A percentile compares a stretch with the other conserved stretches of the same genome.
Evolutionary conservation across 2,888 invertebrate genomes (phyloP).

Genomic region (Diarsia rubi): DNA sequence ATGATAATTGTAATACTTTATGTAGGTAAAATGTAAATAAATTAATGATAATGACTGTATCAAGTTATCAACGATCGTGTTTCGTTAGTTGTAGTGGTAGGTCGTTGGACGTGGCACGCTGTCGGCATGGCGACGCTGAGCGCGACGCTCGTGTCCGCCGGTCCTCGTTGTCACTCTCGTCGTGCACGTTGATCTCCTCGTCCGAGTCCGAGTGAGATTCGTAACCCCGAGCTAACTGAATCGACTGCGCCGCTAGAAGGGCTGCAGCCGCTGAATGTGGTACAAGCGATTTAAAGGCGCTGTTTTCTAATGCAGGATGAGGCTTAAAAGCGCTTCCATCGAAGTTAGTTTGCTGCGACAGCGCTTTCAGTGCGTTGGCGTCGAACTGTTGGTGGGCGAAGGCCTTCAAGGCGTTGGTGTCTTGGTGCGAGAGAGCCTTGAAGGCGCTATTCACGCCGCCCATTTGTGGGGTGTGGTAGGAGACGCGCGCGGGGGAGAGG

Average conservation of each 20-base stretch:
- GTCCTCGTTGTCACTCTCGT: slow-evolving; percentile 93
- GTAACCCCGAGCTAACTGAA: slow-evolving; percentile 86
- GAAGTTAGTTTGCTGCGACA: slow-evolving; percentile 82
- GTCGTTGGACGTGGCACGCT: slow-evolving; percentile 80
- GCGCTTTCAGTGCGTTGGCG: slow-evolving; percentile 90
- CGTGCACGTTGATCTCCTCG: slow-evolving; percentile 96
- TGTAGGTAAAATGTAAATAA: slow-evolving; percentile 77
- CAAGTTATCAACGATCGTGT: slow-evolving; percentile 91
- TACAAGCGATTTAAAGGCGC: slow-evolving; percentile 95
- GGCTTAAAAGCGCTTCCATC: slow-evolving; percentile 85
- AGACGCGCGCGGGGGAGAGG: slow-evolving; percentile 92
- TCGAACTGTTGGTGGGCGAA: slow-evolving; percentile 91
- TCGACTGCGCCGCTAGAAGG: slow-evolving; percentile 88
- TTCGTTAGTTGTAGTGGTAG: slow-evolving; percentile 94
- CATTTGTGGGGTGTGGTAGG: slow-evolving; percentile 92
- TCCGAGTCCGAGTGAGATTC: slow-evolving; percentile 92
- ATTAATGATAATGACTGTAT: slow-evolving; percentile 76
- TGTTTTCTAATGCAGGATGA: slow-evolving; percentile 93
- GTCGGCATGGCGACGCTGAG: slow-evolving; percentile 86
- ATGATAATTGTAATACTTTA: slow-evolving; percentile 81
- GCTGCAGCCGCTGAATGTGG: slow-evolving; percentile 92
- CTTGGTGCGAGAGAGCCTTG: slow-evolving; percentile 93
- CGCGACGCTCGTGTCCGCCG: slow-evolving; percentile 86
- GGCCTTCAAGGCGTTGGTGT: slow-evolving; percentile 91
- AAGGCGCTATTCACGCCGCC: slow-evolving; percentile 98